phyloP scores from a whole-genome alignment of 2,113 vertebrate species.

The Raja brachyura region DNA sequence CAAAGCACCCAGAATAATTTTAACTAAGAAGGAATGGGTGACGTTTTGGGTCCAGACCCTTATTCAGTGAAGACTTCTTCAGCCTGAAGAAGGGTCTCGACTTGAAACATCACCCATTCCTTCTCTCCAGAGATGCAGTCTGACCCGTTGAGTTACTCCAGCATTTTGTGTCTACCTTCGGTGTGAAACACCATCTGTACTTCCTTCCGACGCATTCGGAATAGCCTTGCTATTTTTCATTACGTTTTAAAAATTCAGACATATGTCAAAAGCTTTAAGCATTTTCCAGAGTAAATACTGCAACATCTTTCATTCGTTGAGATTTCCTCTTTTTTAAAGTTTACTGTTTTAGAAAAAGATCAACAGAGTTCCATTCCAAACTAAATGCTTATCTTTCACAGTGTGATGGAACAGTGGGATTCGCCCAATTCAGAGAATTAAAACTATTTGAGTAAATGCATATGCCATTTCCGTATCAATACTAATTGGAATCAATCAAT shows the following conservation, averaged over 20 bases:
- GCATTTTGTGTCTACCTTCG: too few relatives aligned
- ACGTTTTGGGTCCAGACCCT: too few relatives aligned
- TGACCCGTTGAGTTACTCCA: too few relatives aligned
- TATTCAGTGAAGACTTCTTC: too few relatives aligned
- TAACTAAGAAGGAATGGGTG: too few relatives aligned
- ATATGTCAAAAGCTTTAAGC: neutral
- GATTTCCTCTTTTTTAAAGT: neutral
- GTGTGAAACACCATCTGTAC: too few relatives aligned
- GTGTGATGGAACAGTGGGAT: too few relatives aligned
- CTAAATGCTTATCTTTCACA: neutral
- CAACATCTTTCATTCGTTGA: neutral
- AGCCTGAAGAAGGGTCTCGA: too few relatives aligned
- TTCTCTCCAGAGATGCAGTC: too few relatives aligned
- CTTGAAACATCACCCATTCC: too few relatives aligned
- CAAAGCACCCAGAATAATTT: neutral
- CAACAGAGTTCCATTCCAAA: neutral
- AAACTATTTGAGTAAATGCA: neutral
- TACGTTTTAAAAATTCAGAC: too few relatives aligned
- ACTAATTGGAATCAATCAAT: neutral
- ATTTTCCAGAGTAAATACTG: neutral
- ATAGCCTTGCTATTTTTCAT: neutral
- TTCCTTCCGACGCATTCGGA: neutral
- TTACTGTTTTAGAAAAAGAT: neutral
- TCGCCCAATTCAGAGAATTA: neutral
- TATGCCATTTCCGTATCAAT: neutral